These are phyloP conservation scores for Gordius sp. DNA, from an alignment of 2,888 invertebrate species.

Conservation along the genomic window DNA sequence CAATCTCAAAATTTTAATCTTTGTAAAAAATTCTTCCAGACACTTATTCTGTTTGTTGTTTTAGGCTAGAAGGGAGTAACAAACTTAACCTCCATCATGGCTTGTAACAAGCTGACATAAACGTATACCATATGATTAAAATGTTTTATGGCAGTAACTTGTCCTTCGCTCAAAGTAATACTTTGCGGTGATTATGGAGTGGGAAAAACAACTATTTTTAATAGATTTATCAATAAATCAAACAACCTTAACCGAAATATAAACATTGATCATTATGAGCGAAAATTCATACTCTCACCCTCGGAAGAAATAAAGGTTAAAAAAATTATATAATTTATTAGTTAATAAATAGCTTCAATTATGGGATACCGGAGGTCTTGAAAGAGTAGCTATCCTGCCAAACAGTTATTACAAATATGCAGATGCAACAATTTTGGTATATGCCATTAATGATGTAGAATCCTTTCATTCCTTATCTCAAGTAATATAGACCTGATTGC, in stretches of 20 bases:
- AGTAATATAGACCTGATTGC: not conserved
- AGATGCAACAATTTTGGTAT: conserved; percentile 68
- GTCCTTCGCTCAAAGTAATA: conserved; percentile 66
- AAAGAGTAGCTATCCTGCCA: conserved; percentile 71
- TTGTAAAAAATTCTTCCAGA: no score
- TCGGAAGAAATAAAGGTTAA: conserved; percentile 36
- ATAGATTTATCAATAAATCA: conserved; percentile 54
- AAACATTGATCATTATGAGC: conserved; percentile 65
- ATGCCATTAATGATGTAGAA: conserved; percentile 60
- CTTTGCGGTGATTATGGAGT: conserved; percentile 82
- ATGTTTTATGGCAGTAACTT: conserved; percentile 27
- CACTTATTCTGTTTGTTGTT: no score
- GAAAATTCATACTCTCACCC: conserved; percentile 40
- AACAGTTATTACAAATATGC: conserved; percentile 83
- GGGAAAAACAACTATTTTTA: conserved; percentile 70
- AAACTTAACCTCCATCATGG: no score
- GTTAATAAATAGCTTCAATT: conserved; percentile 44
- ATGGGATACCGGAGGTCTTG: conserved; percentile 92
- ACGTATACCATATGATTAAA: not conserved
- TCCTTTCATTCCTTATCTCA: conserved; percentile 72
- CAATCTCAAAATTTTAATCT: no score
- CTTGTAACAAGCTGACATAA: no score
- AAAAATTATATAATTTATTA: conserved; percentile 44
- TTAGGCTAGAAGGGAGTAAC: no score
- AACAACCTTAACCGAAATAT: conserved; percentile 41